Conservation (phyloP, 2,888 invertebrate species). For the Diplolepis rosae region DNA sequence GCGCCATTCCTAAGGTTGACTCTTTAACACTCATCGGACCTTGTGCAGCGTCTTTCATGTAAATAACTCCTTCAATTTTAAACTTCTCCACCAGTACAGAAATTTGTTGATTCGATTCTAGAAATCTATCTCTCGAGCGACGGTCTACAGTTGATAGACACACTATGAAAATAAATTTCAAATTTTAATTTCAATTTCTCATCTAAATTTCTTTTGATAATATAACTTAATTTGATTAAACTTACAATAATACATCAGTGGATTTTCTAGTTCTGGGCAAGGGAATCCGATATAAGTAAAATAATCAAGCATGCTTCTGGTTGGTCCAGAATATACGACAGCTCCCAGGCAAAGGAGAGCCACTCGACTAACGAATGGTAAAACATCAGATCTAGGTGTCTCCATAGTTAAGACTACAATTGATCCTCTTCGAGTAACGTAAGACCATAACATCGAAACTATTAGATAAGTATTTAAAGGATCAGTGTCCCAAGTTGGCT, state of each 20-base stretch:
- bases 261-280: conserved; percentile 97
- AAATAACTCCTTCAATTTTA: conserved; percentile 87
- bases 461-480: conserved; percentile 96
- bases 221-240: conserved; percentile 56
- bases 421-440: conserved; percentile 91
- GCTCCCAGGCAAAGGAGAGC: conserved; percentile 93
- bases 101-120: conserved; percentile 95
- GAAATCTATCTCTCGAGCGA: conserved; percentile 90
- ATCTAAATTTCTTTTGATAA: not conserved
- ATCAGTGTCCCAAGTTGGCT: conserved; percentile 95
- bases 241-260: conserved; percentile 97
- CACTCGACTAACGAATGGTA: conserved; percentile 94
- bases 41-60: conserved; percentile 78
- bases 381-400: conserved; percentile 94
- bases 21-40: conserved; percentile 67
- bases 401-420: conserved; percentile 94
- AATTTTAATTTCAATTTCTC: not conserved
- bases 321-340: conserved; percentile 93
- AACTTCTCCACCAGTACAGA: conserved; percentile 93
- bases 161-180: conserved; percentile 74
- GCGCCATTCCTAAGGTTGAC: conserved; percentile 62
- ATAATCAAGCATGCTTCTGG: conserved; percentile 93
- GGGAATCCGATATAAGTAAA: conserved; percentile 97
- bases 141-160: conserved; percentile 86
- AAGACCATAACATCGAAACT: conserved; percentile 93